Evolutionary conservation across 1,140 invertebrate species (phyloP).

Genomic region (Zaprionus capensis): DNA sequence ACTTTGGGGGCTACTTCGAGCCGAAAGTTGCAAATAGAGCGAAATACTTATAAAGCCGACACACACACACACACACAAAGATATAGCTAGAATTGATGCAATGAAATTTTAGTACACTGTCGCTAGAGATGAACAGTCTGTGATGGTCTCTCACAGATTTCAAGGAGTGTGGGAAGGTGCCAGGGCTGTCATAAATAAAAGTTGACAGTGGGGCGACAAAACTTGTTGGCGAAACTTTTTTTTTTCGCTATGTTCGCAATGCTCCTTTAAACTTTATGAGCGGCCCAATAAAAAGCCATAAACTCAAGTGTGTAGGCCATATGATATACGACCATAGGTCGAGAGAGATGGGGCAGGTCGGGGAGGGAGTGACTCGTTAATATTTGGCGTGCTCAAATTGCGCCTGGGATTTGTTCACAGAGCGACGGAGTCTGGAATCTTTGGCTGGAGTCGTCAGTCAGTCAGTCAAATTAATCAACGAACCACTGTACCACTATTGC

Average conservation of each 20-base stretch:
- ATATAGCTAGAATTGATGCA: conserved; percentile 19
- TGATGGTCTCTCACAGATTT: conserved; percentile 11
- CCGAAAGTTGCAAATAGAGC: background rate
- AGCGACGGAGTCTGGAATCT: background rate
- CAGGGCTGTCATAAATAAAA: conserved; percentile 34
- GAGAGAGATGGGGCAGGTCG: background rate
- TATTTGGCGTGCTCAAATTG: conserved; percentile 45
- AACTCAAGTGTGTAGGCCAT: conserved; percentile 50
- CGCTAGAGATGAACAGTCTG: background rate
- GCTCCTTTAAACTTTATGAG: conserved; percentile 52
- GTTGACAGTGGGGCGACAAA: conserved; percentile 32
- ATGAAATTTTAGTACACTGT: conserved; percentile 36
- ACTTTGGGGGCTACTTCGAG: conserved; percentile 13
- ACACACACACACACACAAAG: background rate
- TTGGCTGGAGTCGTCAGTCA: conserved; percentile 30
- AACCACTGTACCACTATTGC: background rate
- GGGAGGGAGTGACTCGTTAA: conserved; percentile 30
- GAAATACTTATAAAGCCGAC: conserved; percentile 9
- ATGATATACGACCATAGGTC: conserved; percentile 26
- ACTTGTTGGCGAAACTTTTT: conserved; percentile 46
- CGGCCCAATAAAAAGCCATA: conserved; percentile 49
- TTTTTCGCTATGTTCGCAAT: background rate
- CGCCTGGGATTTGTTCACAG: conserved; percentile 40
- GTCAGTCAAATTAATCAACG: conserved; percentile 47
- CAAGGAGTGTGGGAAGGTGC: background rate